phyloP scores from a whole-genome alignment of 2,797 vertebrate species.

The Neostethus bicornis region DNA sequence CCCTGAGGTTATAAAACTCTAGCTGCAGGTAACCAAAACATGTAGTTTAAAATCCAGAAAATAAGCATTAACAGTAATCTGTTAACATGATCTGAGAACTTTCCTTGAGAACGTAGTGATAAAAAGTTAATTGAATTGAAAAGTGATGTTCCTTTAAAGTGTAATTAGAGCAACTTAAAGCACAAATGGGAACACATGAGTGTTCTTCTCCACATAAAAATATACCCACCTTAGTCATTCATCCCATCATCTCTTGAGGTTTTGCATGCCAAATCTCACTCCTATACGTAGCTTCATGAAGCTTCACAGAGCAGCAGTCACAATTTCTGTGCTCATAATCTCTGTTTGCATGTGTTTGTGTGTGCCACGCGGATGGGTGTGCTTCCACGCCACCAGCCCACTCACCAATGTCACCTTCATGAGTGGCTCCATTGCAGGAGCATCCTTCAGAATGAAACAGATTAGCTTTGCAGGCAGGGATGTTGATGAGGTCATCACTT shows the following conservation, averaged over 20 bases:
- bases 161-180: conserved; percentile 20
- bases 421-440: conserved; percentile 70
- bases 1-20: conserved; percentile 3
- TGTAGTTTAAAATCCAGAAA: neutral
- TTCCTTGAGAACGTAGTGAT: neutral
- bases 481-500: conserved; percentile 80
- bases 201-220: conserved; percentile 17
- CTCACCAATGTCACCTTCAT: conserved; percentile 80
- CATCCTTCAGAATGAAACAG: conserved; percentile 80
- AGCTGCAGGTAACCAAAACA: neutral
- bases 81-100: neutral
- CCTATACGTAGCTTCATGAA: neutral
- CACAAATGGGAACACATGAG: conserved; percentile 38
- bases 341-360: conserved; percentile 43
- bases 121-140: neutral
- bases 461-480: conserved; percentile 77
- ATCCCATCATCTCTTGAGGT: conserved; percentile 16
- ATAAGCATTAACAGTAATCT: conserved; percentile 2
- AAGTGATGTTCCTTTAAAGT: neutral
- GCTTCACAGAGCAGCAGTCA: conserved; percentile 4
- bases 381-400: conserved; percentile 49
- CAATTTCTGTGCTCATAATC: conserved; percentile 14
- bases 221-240: conserved; percentile 51
- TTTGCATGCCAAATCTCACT: conserved; percentile 22
- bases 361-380: conserved; percentile 27